Evolutionary conservation across 30 jellyfish, hydroid and myxozoan genomes (phyloP), one percentile per base, ranked within the genome.

Genomic region (Mastigias papua): DNA sequence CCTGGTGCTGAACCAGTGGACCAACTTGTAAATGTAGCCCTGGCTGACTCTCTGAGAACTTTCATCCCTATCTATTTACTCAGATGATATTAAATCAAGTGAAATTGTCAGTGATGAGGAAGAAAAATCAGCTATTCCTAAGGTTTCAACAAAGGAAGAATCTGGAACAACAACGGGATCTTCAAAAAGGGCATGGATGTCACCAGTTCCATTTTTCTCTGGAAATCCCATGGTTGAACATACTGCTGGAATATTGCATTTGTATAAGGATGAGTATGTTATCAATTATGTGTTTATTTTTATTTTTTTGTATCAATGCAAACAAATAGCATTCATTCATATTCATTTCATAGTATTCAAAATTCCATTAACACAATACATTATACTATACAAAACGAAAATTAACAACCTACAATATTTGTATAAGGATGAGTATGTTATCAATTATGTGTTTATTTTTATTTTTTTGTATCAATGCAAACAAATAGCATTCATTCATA

Each of bases 141-240:
- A 84, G 48, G 32, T 58, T 13, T 9, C 32, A 2, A 23, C 64
- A 26, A 54, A 48, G 32, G 92, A 46, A 13, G 86, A 84, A 21
- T 34, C 80, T 30, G 65, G 31, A n/a, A 17, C 54, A 27, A 34
- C 20, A 13, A 0, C 28, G 35, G 70, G 74, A 32, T 9, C 35
- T 1, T 19, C 61, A 57, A 69, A 71, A 34, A 72, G 86, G 20
- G 30, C 86, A 58, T 69, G 87, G 27, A 72, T 78, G 17, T 86
- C 95, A 21, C 92, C 97, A 6, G 25, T 89, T 19, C 97, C 88
- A 19, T 89, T 89, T 57, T 93, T 88, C 79, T 89, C 93, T 68
- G 98, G 98, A 9, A 93, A 93, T 64, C 98, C 98, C 31, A 70
- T 77, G 78, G 98, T 93, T 0, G 98, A 93, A 73, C 87, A 58